A percentile compares a stretch with the other conserved stretches of the same genome.
Conservation (phyloP, 2,797 vertebrate genomes). For the Echiichthys vipera region DNA sequence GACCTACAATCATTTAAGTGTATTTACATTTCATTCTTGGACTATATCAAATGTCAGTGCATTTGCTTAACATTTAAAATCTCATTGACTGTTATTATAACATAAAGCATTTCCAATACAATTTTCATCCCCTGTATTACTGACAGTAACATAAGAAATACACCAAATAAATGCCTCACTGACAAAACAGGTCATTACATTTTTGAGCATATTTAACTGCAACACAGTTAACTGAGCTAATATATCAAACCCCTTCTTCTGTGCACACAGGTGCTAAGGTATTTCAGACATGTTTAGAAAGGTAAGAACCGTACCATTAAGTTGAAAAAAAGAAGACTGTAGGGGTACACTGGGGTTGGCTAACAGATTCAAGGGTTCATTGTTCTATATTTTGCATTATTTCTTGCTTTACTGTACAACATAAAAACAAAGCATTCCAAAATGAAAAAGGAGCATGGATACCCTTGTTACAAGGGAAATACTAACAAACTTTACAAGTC, state of each 20-base stretch:
- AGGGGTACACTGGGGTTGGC: slow-evolving; percentile 18
- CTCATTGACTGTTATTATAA: slow-evolving; percentile 49
- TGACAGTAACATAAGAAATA: slow-evolving; percentile 55
- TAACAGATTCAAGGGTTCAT: slow-evolving; percentile 17
- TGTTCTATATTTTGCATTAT: slow-evolving; percentile 21
- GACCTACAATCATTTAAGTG: slow-evolving; percentile 64
- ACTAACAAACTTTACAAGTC: slow-evolving; percentile 72
- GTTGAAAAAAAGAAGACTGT: slow-evolving; percentile 1
- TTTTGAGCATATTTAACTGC: slow-evolving; percentile 69
- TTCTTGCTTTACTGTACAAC: slow-evolving; percentile 62
- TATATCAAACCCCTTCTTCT: slow-evolving; percentile 44
- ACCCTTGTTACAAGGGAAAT: slow-evolving; percentile 86
- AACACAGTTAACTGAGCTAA: slow-evolving; percentile 59
- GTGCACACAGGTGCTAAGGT: slow-evolving; percentile 23
- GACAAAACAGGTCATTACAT: slow-evolving; percentile 81
- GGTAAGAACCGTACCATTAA: slow-evolving; percentile 27
- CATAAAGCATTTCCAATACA: slow-evolving; percentile 56
- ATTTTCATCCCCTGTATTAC: slow-evolving; percentile 59
- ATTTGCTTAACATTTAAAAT: slow-evolving; percentile 67
- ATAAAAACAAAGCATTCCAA: slow-evolving; percentile 70
- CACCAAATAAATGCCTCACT: slow-evolving; percentile 77
- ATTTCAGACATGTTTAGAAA: slow-evolving; percentile 45
- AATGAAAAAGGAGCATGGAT: slow-evolving; percentile 65
- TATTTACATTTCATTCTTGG: slow-evolving; percentile 74
- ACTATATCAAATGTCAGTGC: slow-evolving; percentile 71